These are phyloP conservation scores for Apoderus coryli DNA, from an alignment of 2,888 invertebrate species.

Conservation along the genomic window DNA sequence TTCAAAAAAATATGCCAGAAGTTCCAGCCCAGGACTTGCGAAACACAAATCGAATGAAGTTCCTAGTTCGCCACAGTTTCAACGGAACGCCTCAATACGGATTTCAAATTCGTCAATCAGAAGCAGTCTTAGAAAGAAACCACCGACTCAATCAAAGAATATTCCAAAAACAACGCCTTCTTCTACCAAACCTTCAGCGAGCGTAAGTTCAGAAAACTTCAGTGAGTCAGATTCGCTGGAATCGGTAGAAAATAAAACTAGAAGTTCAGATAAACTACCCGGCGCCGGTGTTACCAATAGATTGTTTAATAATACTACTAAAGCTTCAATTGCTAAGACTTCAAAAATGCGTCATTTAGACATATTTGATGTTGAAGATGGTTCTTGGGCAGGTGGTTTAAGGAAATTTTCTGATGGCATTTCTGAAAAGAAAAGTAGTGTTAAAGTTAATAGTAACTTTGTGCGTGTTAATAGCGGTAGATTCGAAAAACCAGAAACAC, in stretches of 20 bases:
- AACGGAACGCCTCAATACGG: constrained; percentile 17
- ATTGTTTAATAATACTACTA: constrained; percentile 42
- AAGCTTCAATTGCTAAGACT: constrained; percentile 44
- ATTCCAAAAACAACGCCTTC: constrained; percentile 22
- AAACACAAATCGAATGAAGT: too few species aligned
- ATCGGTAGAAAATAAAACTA: constrained; percentile 26
- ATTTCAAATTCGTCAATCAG: too few species aligned
- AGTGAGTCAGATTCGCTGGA: constrained; percentile 52
- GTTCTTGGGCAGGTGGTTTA: constrained; percentile 22
- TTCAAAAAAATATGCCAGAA: constrained; percentile 32
- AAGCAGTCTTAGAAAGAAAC: constrained; percentile 12
- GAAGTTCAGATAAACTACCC: constrained; percentile 21
- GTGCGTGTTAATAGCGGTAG: too few species aligned
- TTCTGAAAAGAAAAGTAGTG: too few species aligned
- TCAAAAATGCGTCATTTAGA: constrained; percentile 44
- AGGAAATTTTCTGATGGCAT: constrained; percentile 18
- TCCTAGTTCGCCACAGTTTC: constrained; percentile 16
- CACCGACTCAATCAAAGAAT: constrained; percentile 13
- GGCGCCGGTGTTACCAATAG: constrained; percentile 26
- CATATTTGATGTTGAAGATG: constrained; percentile 29
- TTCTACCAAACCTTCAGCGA: too few species aligned
- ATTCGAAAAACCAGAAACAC: too few species aligned
- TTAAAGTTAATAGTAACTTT: too few species aligned
- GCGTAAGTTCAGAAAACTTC: constrained; percentile 48
- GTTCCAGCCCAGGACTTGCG: too few species aligned